Percentiles rank a stretch among this genome's conserved stretches.
Evolutionary conservation across 2,888 invertebrate genomes (phyloP).

Genomic region (Acronicta aceris): DNA sequence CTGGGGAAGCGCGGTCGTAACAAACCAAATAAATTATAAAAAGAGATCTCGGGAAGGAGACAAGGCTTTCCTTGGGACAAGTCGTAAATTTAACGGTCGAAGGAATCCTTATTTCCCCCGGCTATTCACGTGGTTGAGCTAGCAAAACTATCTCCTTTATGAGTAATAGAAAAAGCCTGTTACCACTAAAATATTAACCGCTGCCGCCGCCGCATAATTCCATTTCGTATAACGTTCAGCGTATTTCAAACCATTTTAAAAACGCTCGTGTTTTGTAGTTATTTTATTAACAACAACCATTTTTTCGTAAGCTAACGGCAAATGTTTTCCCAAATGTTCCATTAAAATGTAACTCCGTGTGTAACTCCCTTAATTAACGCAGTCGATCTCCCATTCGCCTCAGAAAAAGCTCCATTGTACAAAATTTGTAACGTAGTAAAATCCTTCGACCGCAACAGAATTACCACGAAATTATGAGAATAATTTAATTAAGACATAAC

Average conservation of each 20-base stretch:
- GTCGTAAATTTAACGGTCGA: constrained; percentile 88
- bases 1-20: constrained; percentile 75
- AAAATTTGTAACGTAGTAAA: constrained; percentile 85
- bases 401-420: constrained; percentile 83
- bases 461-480: constrained; percentile 80
- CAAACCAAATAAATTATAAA: constrained; percentile 88
- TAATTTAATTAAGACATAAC: constrained; percentile 88
- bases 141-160: constrained; percentile 81
- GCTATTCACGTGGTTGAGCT: constrained; percentile 81
- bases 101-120: constrained; percentile 85
- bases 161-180: constrained; percentile 74
- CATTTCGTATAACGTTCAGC: constrained; percentile 39
- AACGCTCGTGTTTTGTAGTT: constrained; percentile 40
- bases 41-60: constrained; percentile 81
- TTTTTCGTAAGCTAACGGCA: constrained; percentile 47
- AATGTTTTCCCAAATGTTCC: constrained; percentile 57
- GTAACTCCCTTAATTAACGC: constrained; percentile 79
- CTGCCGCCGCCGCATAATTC: constrained; percentile 39
- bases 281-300: constrained; percentile 43
- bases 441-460: constrained; percentile 78
- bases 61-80: constrained; percentile 84
- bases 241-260: constrained; percentile 40
- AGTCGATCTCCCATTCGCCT: constrained; percentile 80
- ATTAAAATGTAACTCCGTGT: constrained; percentile 69
- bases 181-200: constrained; percentile 64